These are phyloP conservation scores for Scaptodrosophila lebanonensis DNA, from an alignment of 1,140 invertebrate species.

Conservation along the genomic window DNA sequence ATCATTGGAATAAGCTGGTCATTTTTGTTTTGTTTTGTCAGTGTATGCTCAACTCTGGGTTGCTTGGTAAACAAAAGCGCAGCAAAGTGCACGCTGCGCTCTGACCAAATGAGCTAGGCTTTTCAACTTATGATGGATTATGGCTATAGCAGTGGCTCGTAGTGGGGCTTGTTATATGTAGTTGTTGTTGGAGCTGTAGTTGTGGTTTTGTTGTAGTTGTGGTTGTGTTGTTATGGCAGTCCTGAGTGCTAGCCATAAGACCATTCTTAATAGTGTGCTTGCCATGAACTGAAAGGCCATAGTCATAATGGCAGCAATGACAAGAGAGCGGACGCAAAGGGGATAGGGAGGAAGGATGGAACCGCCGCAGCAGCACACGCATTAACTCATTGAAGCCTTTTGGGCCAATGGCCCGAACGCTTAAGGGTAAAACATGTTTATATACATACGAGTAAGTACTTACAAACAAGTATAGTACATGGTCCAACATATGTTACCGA, in stretches of 20 bases:
- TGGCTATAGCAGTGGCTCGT: constrained; percentile 23
- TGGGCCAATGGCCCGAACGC: constrained; percentile 17
- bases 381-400: constrained; percentile 33
- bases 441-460: constrained; percentile 4
- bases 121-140: constrained; percentile 69
- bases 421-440: constrained; percentile 57
- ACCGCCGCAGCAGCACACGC: too few relatives aligned
- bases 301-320: constrained; percentile 11
- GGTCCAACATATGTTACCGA: too few relatives aligned
- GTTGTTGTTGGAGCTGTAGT: constrained; percentile 7
- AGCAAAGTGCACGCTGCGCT: constrained; percentile 24
- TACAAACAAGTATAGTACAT: not conserved
- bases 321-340: constrained; percentile 24
- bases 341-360: too few relatives aligned
- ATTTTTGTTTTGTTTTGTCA: too few relatives aligned
- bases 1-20: too few relatives aligned
- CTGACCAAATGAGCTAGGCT: constrained; percentile 52
- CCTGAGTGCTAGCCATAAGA: constrained; percentile 49
- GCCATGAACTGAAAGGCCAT: constrained; percentile 38
- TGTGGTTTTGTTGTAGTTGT: constrained; percentile 26
- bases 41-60: too few relatives aligned
- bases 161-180: too few relatives aligned
- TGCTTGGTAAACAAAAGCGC: constrained; percentile 23
- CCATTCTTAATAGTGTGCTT: constrained; percentile 62
- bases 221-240: constrained; percentile 27